Evolutionary conservation across 1,140 invertebrate species (phyloP).

Genomic region (Euwallacea similis): DNA sequence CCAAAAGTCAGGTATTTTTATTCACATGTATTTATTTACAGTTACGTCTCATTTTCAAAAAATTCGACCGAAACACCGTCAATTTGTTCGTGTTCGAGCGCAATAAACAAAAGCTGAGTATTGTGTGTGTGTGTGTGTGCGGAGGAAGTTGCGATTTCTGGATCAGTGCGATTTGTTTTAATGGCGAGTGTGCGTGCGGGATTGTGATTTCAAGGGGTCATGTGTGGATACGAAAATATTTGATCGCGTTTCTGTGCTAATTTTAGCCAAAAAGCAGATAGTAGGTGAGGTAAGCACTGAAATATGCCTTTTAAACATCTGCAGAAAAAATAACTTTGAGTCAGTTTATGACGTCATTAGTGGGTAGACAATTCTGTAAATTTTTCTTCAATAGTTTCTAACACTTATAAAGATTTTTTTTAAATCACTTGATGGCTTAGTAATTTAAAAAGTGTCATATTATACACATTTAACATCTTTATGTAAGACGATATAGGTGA

Average conservation of each 20-base stretch:
- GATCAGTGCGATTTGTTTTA: not conserved
- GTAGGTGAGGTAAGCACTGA: not conserved
- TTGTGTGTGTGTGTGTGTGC: not conserved
- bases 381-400: too few relatives aligned
- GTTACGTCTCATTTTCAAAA: conserved; percentile 9
- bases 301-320: too few relatives aligned
- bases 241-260: not conserved
- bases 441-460: too few relatives aligned
- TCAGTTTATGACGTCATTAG: too few relatives aligned
- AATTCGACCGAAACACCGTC: conserved; percentile 3
- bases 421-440: too few relatives aligned
- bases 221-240: not conserved
- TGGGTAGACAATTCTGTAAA: too few relatives aligned
- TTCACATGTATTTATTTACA: not conserved
- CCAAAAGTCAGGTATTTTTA: conserved; percentile 27
- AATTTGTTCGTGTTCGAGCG: not conserved
- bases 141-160: not conserved
- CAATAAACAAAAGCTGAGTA: conserved; percentile 11
- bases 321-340: too few relatives aligned
- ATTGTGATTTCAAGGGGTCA: not conserved
- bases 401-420: too few relatives aligned
- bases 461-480: too few relatives aligned
- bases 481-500: too few relatives aligned
- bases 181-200: not conserved
- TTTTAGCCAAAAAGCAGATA: not conserved